Percentiles rank a stretch among this genome's conserved stretches.
Evolutionary conservation across 1,140 invertebrate genomes (phyloP).

Genomic region (Nilaparvata lugens): DNA sequence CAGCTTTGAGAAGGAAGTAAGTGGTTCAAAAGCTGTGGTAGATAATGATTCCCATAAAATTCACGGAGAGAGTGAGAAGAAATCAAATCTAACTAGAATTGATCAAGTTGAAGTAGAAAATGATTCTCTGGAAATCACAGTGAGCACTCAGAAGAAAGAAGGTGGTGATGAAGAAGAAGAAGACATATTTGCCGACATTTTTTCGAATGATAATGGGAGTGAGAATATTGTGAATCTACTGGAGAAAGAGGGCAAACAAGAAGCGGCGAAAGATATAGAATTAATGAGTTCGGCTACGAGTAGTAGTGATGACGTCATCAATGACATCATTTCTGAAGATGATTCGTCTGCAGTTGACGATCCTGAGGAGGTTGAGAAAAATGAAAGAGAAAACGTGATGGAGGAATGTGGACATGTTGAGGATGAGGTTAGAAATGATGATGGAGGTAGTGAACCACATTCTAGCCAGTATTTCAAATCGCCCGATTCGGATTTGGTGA

Average conservation of each 20-base stretch:
- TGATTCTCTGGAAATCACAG: not conserved
- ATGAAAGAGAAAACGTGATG: constrained; percentile 5
- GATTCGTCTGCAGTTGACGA: not conserved
- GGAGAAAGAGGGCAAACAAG: constrained; percentile 1
- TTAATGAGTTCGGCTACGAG: not conserved
- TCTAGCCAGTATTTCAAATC: constrained; percentile 6
- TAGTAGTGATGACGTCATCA: not conserved
- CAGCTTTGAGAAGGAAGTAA: not conserved
- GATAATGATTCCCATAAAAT: no score
- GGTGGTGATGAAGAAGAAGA: not conserved
- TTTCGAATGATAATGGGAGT: not conserved
- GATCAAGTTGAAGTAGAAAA: not conserved
- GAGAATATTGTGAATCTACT: not conserved
- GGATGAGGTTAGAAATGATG: not conserved
- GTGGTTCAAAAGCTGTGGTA: not conserved
- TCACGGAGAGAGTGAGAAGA: no score
- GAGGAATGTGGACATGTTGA: no score
- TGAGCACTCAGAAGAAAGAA: not conserved
- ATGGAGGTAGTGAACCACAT: constrained; percentile 7
- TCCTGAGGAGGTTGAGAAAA: not conserved
- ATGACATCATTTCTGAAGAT: not conserved
- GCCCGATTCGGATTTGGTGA: constrained; percentile 17
- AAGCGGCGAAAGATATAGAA: not conserved
- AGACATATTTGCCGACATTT: not conserved
- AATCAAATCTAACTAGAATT: not conserved